These are phyloP conservation scores for Tipula vernalis DNA, from an alignment of 2,888 invertebrate genomes.

Conservation along the genomic window DNA sequence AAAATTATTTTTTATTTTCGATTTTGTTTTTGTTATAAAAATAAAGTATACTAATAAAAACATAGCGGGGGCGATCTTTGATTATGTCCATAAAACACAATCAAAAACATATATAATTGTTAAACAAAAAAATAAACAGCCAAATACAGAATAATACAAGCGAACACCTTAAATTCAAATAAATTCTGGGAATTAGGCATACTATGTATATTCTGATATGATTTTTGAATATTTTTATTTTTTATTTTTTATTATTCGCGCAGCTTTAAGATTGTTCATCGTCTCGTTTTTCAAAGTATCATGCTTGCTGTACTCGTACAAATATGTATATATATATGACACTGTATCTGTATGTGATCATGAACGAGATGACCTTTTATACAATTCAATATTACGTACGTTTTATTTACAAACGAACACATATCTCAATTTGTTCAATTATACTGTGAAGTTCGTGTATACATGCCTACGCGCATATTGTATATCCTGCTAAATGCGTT, in stretches of 20 bases:
- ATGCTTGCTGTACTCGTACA: not conserved
- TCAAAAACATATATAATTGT: slow-evolving; percentile 7
- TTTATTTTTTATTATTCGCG: not conserved
- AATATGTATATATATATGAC: no score
- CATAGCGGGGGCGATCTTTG: slow-evolving; percentile 7
- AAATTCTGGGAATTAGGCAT: not conserved
- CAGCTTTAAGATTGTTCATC: slow-evolving; percentile 4
- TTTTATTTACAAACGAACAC: not conserved
- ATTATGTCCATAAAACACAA: slow-evolving; percentile 8
- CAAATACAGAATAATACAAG: not conserved
- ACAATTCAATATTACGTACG: not conserved
- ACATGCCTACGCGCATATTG: no score
- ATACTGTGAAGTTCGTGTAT: not conserved
- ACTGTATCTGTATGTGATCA: not conserved
- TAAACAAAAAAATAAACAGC: not conserved
- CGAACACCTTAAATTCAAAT: not conserved
- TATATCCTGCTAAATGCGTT: no score
- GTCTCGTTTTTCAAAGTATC: not conserved
- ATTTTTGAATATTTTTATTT: not conserved
- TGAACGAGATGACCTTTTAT: slow-evolving; percentile 7
- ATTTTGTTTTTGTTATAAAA: not conserved
- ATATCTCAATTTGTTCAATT: not conserved
- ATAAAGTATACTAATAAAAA: not conserved
- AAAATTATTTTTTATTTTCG: not conserved
- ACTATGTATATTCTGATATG: not conserved